Percentiles rank a stretch among this genome's conserved stretches.
Conservation (phyloP, 2,888 invertebrate species). For the Serripes groenlandicus region DNA sequence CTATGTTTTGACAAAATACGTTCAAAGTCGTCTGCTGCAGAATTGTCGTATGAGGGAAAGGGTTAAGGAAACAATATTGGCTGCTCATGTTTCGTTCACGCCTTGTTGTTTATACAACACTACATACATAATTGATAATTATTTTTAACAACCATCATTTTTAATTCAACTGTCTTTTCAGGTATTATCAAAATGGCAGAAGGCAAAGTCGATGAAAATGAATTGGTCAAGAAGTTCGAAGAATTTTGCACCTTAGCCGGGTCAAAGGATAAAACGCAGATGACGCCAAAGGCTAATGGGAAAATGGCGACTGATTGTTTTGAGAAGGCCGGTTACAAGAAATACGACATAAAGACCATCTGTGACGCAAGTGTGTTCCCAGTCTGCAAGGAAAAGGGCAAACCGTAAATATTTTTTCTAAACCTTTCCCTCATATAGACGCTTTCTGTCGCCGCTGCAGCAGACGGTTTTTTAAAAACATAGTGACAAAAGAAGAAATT, state of each 20-base stretch:
- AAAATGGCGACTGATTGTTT: conserved; percentile 56
- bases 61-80: too few species aligned
- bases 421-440: background rate
- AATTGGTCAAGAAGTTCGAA: conserved; percentile 41
- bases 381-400: conserved; percentile 63
- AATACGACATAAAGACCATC: conserved; percentile 57
- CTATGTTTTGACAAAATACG: too few species aligned
- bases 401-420: conserved; percentile 45
- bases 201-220: conserved; percentile 23
- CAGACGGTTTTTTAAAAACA: too few species aligned
- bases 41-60: too few species aligned
- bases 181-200: conserved; percentile 24
- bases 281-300: conserved; percentile 59
- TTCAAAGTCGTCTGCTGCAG: too few species aligned
- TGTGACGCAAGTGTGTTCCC: conserved; percentile 72
- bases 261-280: conserved; percentile 49
- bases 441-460: too few species aligned
- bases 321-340: conserved; percentile 48
- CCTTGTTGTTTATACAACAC: background rate
- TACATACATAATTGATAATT: background rate
- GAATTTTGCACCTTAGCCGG: conserved; percentile 58
- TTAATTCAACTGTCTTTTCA: background rate
- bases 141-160: background rate
- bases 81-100: background rate
- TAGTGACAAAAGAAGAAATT: too few species aligned